A percentile compares a stretch with the other conserved stretches of the same genome.
phyloP scores from a whole-genome alignment of 2,888 invertebrate species.

The Bedellia somnulentella region DNA sequence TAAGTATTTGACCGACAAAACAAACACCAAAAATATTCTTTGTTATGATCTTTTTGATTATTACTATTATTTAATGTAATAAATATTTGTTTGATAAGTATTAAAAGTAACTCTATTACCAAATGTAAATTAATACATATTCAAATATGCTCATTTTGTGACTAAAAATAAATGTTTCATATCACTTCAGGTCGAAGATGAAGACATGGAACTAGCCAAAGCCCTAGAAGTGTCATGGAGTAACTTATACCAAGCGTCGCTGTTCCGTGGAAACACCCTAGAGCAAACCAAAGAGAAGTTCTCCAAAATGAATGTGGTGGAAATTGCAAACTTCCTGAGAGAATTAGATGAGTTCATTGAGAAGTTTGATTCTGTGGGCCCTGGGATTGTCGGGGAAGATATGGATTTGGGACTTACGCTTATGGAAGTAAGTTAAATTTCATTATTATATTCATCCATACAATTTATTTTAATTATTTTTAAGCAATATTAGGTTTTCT shows the following conservation, averaged over 20 bases:
- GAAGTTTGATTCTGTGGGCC: conserved; percentile 75
- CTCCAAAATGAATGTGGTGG: conserved; percentile 74
- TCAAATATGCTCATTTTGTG: no score
- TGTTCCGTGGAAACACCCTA: conserved; percentile 69
- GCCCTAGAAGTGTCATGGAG: conserved; percentile 71
- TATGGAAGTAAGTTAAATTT: conserved; percentile 59
- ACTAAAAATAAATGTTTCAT: neutral
- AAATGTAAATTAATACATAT: no score
- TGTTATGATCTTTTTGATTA: no score
- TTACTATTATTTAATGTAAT: no score
- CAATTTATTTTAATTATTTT: conserved; percentile 2
- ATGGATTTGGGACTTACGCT: conserved; percentile 71
- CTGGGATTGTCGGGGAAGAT: conserved; percentile 76
- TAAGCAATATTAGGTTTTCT: conserved; percentile 1
- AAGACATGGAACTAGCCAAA: conserved; percentile 60
- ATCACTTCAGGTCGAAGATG: conserved; percentile 37
- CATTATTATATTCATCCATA: neutral
- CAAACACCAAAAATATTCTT: no score
- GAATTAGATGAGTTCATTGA: conserved; percentile 69
- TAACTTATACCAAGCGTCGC: conserved; percentile 65
- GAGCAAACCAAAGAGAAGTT: conserved; percentile 86
- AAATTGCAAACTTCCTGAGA: conserved; percentile 70
- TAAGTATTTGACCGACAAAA: no score
- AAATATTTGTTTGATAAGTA: no score
- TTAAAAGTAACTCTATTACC: no score